phyloP scores from a whole-genome alignment of 2,797 vertebrate species.

The Fringilla coelebs region DNA sequence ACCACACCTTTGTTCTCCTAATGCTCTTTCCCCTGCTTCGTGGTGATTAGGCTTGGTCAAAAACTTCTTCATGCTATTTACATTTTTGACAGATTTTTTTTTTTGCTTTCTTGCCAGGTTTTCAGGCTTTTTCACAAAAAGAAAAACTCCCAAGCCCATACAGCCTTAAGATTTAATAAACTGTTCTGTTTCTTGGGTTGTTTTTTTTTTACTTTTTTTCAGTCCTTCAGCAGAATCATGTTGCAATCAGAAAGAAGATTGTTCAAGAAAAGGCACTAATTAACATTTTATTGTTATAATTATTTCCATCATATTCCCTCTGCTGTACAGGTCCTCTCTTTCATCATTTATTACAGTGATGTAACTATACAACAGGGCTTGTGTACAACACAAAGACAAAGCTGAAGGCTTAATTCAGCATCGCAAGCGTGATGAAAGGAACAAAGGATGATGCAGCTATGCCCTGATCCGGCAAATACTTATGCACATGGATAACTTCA shows the following conservation, averaged over 20 bases:
- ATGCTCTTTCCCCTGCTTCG: neutral
- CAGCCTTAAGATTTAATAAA: neutral
- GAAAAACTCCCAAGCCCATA: neutral
- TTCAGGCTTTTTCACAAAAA: neutral
- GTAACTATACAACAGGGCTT: constrained; percentile 23
- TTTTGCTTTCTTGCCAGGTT: neutral
- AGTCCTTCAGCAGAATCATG: neutral
- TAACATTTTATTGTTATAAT: constrained; percentile 46
- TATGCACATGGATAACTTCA: constrained; percentile 59
- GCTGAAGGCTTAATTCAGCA: constrained; percentile 62
- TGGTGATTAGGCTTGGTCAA: neutral
- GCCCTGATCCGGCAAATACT: constrained; percentile 64
- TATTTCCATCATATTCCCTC: neutral
- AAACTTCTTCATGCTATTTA: neutral
- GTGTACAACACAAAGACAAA: constrained; percentile 58
- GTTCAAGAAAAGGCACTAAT: constrained; percentile 32
- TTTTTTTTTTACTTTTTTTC: neutral
- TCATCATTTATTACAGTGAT: constrained; percentile 34
- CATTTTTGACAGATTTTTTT: neutral
- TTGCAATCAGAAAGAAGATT: neutral
- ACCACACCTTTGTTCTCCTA: constrained; percentile 5
- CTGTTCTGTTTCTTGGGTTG: neutral
- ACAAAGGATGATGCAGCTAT: constrained; percentile 62
- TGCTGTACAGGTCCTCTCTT: constrained; percentile 16
- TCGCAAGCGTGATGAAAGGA: constrained; percentile 35